Percentiles rank a stretch among this genome's conserved stretches.
phyloP scores from a whole-genome alignment of 1,140 invertebrate genomes.

The Diorhabda sublineata region DNA sequence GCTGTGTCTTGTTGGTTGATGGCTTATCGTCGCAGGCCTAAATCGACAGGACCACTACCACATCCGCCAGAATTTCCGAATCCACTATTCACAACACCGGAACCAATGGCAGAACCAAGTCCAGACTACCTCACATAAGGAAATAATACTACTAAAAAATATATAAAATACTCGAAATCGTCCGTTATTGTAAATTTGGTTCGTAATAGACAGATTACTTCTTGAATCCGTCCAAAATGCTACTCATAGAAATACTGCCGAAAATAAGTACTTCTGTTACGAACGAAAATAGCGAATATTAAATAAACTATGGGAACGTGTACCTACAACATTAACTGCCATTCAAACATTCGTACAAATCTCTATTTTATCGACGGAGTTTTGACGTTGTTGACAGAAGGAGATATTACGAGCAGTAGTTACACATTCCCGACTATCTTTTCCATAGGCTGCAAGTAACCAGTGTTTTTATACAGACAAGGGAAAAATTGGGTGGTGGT shows the following conservation, averaged over 20 bases:
- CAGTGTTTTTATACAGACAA: slow-evolving; percentile 34
- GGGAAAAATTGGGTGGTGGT: slow-evolving; percentile 45
- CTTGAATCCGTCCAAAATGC: slow-evolving; percentile 36
- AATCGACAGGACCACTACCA: slow-evolving; percentile 80
- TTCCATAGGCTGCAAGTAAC: slow-evolving; percentile 43
- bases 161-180: slow-evolving; percentile 30
- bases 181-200: slow-evolving; percentile 32
- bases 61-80: slow-evolving; percentile 94
- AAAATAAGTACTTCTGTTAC: slow-evolving; percentile 18
- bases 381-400: too few relatives aligned
- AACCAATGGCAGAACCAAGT: slow-evolving; percentile 71
- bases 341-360: not conserved
- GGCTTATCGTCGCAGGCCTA: slow-evolving; percentile 82
- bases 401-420: too few relatives aligned
- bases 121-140: slow-evolving; percentile 69
- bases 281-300: slow-evolving; percentile 11
- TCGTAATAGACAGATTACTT: slow-evolving; percentile 19
- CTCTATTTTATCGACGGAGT: slow-evolving; percentile 18
- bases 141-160: slow-evolving; percentile 15
- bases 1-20: slow-evolving; percentile 93
- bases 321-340: slow-evolving; percentile 14
- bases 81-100: slow-evolving; percentile 83
- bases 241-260: slow-evolving; percentile 39
- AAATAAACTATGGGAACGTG: slow-evolving; percentile 27
- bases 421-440: slow-evolving; percentile 40